phyloP scores from a whole-genome alignment of 2,113 vertebrate species.

The Gobio gobio region DNA sequence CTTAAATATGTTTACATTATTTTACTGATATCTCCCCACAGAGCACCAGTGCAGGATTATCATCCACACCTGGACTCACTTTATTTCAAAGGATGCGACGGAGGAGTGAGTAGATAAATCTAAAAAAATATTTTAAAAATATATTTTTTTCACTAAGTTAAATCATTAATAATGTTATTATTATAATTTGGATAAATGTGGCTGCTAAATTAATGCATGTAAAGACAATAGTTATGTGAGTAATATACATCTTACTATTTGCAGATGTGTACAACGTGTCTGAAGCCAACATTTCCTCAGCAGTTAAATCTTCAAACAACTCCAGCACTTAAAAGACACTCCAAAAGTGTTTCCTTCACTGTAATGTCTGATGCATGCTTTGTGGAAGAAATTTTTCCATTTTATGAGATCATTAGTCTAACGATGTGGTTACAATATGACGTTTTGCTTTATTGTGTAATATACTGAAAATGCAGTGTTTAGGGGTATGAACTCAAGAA shows the following conservation, averaged over 20 bases:
- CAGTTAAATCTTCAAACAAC: not conserved
- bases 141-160: not conserved
- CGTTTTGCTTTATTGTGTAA: not conserved
- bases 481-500: not conserved
- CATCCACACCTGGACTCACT: not conserved
- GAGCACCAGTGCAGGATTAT: not conserved
- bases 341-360: not conserved
- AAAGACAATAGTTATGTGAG: not conserved
- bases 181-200: not conserved
- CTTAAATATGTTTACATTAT: not conserved
- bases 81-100: not conserved
- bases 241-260: not conserved
- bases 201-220: not conserved
- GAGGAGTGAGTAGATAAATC: conserved; percentile 34
- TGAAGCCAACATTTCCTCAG: not conserved
- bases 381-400: not conserved
- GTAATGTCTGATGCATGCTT: not conserved
- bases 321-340: not conserved
- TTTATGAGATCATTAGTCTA: not conserved
- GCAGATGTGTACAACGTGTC: conserved; percentile 44
- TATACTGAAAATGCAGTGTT: not conserved
- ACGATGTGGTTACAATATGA: not conserved
- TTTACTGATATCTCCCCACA: not conserved
- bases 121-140: not conserved
- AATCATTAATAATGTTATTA: not conserved